phyloP scores from a whole-genome alignment of 1,140 invertebrate species.

The Calliopsis andreniformis region DNA sequence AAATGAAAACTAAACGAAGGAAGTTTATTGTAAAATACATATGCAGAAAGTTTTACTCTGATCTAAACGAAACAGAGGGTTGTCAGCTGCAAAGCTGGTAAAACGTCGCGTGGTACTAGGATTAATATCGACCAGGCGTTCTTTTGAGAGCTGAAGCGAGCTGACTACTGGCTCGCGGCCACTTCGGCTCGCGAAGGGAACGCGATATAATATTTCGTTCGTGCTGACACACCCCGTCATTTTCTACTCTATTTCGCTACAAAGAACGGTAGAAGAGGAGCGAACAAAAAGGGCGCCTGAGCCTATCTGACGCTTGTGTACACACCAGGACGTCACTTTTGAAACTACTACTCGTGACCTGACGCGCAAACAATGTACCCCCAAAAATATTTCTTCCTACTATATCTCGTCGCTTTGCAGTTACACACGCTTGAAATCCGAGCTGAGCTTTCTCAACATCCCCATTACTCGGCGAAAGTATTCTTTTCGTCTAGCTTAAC shows the following conservation, averaged over 20 bases:
- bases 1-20: not conserved
- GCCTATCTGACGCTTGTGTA: conserved; percentile 37
- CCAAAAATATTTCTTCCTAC: conserved; percentile 41
- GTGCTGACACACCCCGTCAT: conserved; percentile 27
- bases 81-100: not conserved
- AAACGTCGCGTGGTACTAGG: conserved; percentile 2
- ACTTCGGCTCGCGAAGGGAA: conserved; percentile 23
- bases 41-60: not conserved
- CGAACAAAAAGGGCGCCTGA: conserved; percentile 25
- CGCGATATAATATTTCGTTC: conserved; percentile 44
- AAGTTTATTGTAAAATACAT: not conserved
- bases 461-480: conserved; percentile 13
- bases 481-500: conserved; percentile 23
- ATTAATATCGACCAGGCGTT: conserved; percentile 47
- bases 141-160: conserved; percentile 12
- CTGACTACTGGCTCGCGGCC: conserved; percentile 47
- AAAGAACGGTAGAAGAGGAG: not conserved
- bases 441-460: not conserved
- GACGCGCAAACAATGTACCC: conserved; percentile 41
- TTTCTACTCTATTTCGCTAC: conserved; percentile 29
- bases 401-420: not conserved
- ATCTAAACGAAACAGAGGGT: not conserved
- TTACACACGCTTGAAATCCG: conserved; percentile 27
- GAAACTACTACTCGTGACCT: conserved; percentile 21
- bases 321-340: conserved; percentile 14